Conservation (phyloP, 2,888 invertebrate genomes). For the Meloe dianella region DNA sequence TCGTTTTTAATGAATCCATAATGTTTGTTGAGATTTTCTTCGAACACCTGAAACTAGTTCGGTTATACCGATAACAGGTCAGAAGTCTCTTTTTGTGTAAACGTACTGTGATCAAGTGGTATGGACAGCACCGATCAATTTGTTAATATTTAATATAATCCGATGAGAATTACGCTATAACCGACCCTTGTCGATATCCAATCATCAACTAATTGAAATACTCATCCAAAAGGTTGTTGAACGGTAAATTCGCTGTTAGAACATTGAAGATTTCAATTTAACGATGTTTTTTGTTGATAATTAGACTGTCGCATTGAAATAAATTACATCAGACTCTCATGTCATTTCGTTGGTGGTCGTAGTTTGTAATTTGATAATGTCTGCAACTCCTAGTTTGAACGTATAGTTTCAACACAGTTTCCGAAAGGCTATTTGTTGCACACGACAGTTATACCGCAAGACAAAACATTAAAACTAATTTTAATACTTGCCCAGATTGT, state of each 20-base stretch:
- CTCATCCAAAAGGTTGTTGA: too few species aligned
- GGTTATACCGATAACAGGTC: too few species aligned
- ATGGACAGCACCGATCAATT: too few species aligned
- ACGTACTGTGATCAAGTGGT: background rate
- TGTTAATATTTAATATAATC: too few species aligned
- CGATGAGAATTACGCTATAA: too few species aligned
- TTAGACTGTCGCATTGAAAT: background rate
- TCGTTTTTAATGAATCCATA: background rate
- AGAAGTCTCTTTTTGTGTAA: background rate
- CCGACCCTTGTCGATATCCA: too few species aligned
- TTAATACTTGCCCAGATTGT: background rate
- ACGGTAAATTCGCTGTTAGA: too few species aligned
- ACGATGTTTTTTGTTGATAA: background rate
- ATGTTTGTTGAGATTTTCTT: background rate
- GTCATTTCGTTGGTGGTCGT: background rate
- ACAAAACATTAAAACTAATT: background rate
- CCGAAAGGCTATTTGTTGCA: background rate
- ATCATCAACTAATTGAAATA: too few species aligned
- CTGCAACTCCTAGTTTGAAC: background rate
- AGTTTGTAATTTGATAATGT: conserved; percentile 1
- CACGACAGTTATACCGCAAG: background rate
- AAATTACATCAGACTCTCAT: background rate
- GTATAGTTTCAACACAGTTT: background rate
- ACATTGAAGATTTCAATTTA: background rate
- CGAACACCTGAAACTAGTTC: too few species aligned